These are phyloP conservation scores for Acestrorhynchus altus DNA, from an alignment of 2,797 vertebrate species.

Conservation along the genomic window DNA sequence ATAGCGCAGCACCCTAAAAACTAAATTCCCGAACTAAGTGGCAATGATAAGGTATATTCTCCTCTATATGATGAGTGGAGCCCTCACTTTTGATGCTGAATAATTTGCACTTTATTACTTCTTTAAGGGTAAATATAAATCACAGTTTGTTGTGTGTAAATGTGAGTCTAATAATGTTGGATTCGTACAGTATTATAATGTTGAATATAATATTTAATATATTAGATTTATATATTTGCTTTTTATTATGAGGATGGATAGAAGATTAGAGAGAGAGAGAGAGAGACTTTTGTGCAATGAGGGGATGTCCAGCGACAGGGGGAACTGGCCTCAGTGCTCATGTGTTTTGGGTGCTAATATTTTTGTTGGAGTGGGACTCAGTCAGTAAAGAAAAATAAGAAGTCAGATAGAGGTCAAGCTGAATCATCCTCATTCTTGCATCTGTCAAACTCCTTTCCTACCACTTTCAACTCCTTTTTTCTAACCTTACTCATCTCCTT, in stretches of 20 bases:
- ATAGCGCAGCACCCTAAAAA: too few species aligned
- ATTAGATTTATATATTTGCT: too few species aligned
- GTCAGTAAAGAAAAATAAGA: constrained; percentile 53
- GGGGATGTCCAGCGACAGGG: constrained; percentile 1
- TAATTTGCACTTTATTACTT: too few species aligned
- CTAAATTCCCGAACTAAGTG: too few species aligned
- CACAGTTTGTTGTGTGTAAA: too few species aligned
- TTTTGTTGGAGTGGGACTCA: constrained; percentile 43
- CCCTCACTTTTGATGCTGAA: too few species aligned
- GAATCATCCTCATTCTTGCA: constrained; percentile 46
- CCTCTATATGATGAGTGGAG: too few species aligned
- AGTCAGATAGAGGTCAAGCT: constrained; percentile 51
- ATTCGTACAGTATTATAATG: neutral
- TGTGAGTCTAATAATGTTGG: neutral
- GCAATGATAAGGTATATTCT: too few species aligned
- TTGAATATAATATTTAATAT: too few species aligned
- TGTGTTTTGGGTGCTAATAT: constrained; percentile 56
- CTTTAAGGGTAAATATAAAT: too few species aligned
- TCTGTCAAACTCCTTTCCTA: constrained; percentile 9
- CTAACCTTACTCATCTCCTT: neutral
- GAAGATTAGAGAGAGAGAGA: constrained; percentile 1
- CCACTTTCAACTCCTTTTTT: neutral
- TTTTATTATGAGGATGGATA: too few species aligned
- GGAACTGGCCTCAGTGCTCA: constrained; percentile 19
- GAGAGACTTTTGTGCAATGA: constrained; percentile 18